phyloP scores from a whole-genome alignment of 2,888 invertebrate species.

The Cephus rjabovi region DNA sequence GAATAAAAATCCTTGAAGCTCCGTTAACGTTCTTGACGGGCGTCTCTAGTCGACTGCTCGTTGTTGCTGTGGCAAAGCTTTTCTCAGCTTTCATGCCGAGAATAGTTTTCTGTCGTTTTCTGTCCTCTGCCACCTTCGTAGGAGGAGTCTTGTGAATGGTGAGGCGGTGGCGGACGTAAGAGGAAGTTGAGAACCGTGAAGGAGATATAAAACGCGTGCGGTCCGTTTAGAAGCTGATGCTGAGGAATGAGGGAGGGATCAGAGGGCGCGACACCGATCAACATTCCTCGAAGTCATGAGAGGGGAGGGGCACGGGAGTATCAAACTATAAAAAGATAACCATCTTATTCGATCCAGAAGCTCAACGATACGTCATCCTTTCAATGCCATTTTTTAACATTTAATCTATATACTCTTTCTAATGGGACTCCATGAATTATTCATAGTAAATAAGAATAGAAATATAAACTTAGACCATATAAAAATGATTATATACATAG shows the following conservation, averaged over 20 bases:
- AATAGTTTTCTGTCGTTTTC: conserved; percentile 38
- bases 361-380: not conserved
- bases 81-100: conserved; percentile 36
- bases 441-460: not conserved
- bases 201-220: conserved; percentile 42
- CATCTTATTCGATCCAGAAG: not conserved
- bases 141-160: not conserved
- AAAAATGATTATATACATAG: not conserved
- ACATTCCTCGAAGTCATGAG: not conserved
- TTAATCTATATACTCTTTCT: not conserved
- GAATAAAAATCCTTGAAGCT: not conserved
- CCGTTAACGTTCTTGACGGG: not conserved
- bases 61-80: not conserved
- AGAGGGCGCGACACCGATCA: not conserved
- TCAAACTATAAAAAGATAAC: not conserved
- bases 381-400: not conserved
- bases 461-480: not conserved
- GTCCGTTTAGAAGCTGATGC: conserved; percentile 40
- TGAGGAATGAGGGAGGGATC: conserved; percentile 33
- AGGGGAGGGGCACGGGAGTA: not conserved
- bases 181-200: conserved; percentile 14
- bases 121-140: not conserved
- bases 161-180: not conserved
- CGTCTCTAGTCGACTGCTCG: not conserved
- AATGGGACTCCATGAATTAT: not conserved